These are phyloP conservation scores for Biston stratarius DNA, from an alignment of 2,888 invertebrate genomes.

Conservation along the genomic window DNA sequence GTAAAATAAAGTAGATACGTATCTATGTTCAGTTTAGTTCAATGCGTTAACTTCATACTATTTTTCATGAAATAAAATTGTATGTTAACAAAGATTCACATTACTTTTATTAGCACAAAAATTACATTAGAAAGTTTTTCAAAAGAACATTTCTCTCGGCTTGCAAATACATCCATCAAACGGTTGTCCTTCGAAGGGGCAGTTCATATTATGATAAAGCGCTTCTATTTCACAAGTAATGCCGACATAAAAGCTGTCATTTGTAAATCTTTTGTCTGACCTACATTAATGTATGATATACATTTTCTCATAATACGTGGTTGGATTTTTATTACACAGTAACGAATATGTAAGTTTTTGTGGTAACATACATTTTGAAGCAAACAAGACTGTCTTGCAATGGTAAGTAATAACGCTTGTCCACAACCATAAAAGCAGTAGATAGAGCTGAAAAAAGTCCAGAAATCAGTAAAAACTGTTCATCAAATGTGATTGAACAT, in stretches of 20 bases:
- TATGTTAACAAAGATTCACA: too few relatives aligned
- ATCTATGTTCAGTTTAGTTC: background rate
- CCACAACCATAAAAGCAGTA: too few relatives aligned
- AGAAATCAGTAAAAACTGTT: too few relatives aligned
- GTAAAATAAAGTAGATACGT: too few relatives aligned
- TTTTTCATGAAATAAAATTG: background rate
- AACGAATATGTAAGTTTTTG: background rate
- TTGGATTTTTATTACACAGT: constrained; percentile 9
- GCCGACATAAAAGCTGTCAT: constrained; percentile 31
- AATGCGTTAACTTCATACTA: too few relatives aligned
- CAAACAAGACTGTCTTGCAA: too few relatives aligned
- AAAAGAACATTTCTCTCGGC: constrained; percentile 2
- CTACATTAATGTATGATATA: constrained; percentile 22
- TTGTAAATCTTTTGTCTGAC: constrained; percentile 37
- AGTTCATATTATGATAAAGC: constrained; percentile 23
- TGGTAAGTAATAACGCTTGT: too few relatives aligned
- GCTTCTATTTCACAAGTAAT: constrained; percentile 33
- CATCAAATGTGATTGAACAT: too few relatives aligned
- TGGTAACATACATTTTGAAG: too few relatives aligned
- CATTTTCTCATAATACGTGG: constrained; percentile 46
- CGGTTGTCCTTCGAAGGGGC: constrained; percentile 27
- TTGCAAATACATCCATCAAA: constrained; percentile 27
- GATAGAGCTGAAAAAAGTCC: too few relatives aligned
- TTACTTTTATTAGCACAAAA: background rate
- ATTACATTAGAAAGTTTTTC: constrained; percentile 3